A percentile compares a stretch with the other conserved stretches of the same genome.
Conservation (phyloP, 30 jellyfish, hydroid and myxozoan species). For the Hydra vulgaris region DNA sequence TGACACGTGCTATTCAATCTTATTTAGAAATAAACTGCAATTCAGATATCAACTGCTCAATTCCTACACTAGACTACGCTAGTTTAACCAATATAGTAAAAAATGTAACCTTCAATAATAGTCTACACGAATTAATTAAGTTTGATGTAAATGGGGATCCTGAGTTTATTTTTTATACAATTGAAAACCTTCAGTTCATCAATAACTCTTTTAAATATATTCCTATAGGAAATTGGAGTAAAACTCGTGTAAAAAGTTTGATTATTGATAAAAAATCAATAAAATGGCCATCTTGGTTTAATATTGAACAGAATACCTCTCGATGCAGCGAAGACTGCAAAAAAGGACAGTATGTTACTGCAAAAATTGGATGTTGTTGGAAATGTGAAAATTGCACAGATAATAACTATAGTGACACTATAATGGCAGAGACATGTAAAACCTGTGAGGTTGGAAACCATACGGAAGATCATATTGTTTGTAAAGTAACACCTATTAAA, state of each 20-base stretch:
- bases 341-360: slow-evolving; percentile 52
- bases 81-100: slow-evolving; percentile 11
- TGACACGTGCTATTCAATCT: slow-evolving; percentile 33
- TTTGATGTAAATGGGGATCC: slow-evolving; percentile 71
- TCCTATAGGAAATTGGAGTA: slow-evolving; percentile 59
- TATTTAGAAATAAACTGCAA: slow-evolving; percentile 10
- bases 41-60: not conserved
- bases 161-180: slow-evolving; percentile 42
- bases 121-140: slow-evolving; percentile 27
- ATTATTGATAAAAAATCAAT: not conserved
- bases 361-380: slow-evolving; percentile 73
- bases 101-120: slow-evolving; percentile 40
- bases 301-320: slow-evolving; percentile 12
- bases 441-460: slow-evolving; percentile 29
- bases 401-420: slow-evolving; percentile 30
- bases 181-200: slow-evolving; percentile 46
- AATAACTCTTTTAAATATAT: slow-evolving; percentile 29
- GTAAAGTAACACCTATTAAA: slow-evolving; percentile 50
- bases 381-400: slow-evolving; percentile 50
- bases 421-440: slow-evolving; percentile 36
- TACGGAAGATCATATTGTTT: slow-evolving; percentile 33
- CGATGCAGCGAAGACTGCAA: slow-evolving; percentile 64
- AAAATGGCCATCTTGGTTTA: slow-evolving; percentile 6
- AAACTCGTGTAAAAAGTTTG: not conserved
- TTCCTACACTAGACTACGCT: not conserved